Evolutionary conservation across 2,797 vertebrate species (phyloP).

Genomic region (Spinibarbus caldwelli): DNA sequence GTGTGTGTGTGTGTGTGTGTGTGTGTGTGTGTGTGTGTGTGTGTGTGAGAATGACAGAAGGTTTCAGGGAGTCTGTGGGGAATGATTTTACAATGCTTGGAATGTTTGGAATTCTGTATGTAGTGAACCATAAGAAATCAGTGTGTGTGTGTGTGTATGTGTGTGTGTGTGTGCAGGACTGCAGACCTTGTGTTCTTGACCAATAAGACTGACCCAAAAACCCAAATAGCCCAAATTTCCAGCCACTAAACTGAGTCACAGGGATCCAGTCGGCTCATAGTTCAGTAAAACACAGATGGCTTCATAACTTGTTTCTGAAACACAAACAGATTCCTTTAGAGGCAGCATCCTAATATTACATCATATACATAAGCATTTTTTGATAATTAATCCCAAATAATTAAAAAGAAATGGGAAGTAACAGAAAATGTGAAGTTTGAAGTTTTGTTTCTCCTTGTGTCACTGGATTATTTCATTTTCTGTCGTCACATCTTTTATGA

Average conservation of each 20-base stretch:
- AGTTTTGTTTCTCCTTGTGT: neutral
- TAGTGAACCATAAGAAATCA: slow-evolving; percentile 32
- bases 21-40: slow-evolving; percentile 13
- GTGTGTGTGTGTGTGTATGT: neutral
- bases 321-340: neutral
- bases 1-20: slow-evolving; percentile 22
- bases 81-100: slow-evolving; percentile 39
- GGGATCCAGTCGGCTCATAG: neutral
- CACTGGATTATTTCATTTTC: too few relatives aligned
- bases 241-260: too few relatives aligned
- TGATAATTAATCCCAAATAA: too few relatives aligned
- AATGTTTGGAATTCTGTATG: slow-evolving; percentile 51
- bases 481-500: neutral
- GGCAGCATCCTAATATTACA: neutral
- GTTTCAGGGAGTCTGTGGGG: slow-evolving; percentile 41
- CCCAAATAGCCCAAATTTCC: slow-evolving; percentile 1
- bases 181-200: slow-evolving; percentile 20
- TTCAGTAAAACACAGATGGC: neutral
- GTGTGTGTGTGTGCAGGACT: neutral
- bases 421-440: too few relatives aligned
- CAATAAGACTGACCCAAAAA: slow-evolving; percentile 28
- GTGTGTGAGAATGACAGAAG: slow-evolving; percentile 48
- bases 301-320: neutral
- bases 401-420: too few relatives aligned
- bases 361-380: neutral